Evolutionary conservation across 23 tunicate species (phyloP), one percentile per base, ranked within the genome.

Genomic region (Corella eumyota): DNA sequence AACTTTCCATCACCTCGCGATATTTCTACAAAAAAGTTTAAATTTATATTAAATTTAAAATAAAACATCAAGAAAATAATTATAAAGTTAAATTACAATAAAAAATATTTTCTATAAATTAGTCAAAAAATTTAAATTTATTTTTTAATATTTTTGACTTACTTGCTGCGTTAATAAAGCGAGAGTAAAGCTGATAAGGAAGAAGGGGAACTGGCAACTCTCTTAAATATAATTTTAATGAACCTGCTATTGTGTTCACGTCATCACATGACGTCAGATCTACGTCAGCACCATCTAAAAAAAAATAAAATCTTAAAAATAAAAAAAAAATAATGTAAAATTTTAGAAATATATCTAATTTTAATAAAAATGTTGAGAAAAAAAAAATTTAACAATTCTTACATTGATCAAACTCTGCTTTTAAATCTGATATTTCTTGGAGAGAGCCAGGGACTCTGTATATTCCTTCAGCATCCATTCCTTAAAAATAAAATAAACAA

Each of bases 151-250:
- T n/a, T 5, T n/a, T 36, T 32, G 15, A 63, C 95, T 71, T 66
- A 86, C 95, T 86, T 25, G 85, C 85, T 25, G 92, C 98, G 71
- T 90, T 90, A 25, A 80, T 75, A 37, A 90, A 80, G 52, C 98
- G 58, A 23, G 98, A 75, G 58, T 80, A 80, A 0, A 90, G 38
- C 38, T 74, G 62, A 45, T 68, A 80, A 0, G 90, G 91, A 35
- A 90, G 58, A 0, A 90, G 57, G 2, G 98, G 91, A 11, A 70
- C 79, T 1, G 98, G 98, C 1, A 90, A 60, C 36, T 90, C 91
- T 4, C 98, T 78, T 21, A 90, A 68, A 52, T 90, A 90, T 25
- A 75, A 40, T 45, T 90, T 90, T 35, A 90, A 44, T 15, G 61
- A 78, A 2, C 91, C 90, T 17, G 92, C 92, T 6, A 90, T 35